Evolutionary conservation across 2,888 invertebrate species (phyloP).

Genomic region (Nomada ruficornis): DNA sequence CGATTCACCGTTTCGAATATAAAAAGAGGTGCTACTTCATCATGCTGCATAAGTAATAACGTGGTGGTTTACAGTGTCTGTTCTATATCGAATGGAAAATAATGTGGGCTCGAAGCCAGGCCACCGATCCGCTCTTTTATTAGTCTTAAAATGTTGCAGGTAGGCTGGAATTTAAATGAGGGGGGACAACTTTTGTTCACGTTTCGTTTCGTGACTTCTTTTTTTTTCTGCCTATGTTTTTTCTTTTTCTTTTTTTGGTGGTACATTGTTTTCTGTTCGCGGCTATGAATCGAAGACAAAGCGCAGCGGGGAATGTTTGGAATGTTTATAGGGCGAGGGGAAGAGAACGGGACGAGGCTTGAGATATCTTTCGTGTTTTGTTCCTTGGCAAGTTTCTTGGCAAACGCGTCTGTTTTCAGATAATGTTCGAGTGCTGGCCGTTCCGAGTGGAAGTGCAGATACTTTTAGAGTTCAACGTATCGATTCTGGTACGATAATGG

Average conservation of each 20-base stretch:
- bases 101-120: constrained; percentile 12
- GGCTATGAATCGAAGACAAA: constrained; percentile 28
- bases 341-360: too few species aligned
- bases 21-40: background rate
- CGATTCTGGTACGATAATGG: background rate
- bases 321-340: constrained; percentile 1
- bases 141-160: constrained; percentile 29
- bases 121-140: constrained; percentile 20
- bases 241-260: background rate
- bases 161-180: constrained; percentile 20
- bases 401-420: constrained; percentile 1
- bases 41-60: background rate
- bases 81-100: constrained; percentile 22
- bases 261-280: constrained; percentile 11
- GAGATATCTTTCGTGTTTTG: background rate
- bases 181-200: constrained; percentile 21
- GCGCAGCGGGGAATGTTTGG: background rate
- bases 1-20: background rate
- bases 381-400: constrained; percentile 16
- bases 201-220: background rate
- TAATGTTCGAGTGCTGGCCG: constrained; percentile 1
- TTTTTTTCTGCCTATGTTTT: background rate
- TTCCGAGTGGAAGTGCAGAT: background rate
- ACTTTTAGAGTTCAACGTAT: background rate
- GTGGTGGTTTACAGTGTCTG: constrained; percentile 38